Evolutionary conservation across 1,140 invertebrate genomes (phyloP), one percentile per base, ranked within the genome.

Genomic region (Drosophila sproati): DNA sequence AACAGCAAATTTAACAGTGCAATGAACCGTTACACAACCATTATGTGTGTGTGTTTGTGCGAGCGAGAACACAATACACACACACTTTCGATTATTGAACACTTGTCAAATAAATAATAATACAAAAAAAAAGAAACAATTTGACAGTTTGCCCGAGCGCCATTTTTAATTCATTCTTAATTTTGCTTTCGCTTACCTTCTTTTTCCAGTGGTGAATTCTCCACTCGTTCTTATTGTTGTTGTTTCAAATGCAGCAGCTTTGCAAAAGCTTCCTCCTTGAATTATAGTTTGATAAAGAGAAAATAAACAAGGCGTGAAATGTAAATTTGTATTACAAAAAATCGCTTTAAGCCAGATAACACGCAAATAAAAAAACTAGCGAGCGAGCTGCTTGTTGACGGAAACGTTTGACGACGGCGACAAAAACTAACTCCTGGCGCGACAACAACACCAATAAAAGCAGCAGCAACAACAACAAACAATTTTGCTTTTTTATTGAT

Each of bases 81-180:
- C 10, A 37, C 35, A 89, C 83, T 87, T 83, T 88, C 85, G 80
- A 83, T 80, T 88, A 74, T 89, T 88, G 77, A 87, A 89, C 20
- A 20, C 80, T 82, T 87, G 83, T 83, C 73, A 80, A 69, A 71
- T 54, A 32, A 20, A 20, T 43, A 4, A n/a, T n/a, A 5, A 10
- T 41, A 10, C 39, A 41, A n/a, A 43, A 43, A 43, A n/a, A 43
- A 43, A n/a, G 1, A 20, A 20, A 20, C 20, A 20, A 1, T 2
- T 43, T 10, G 59, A 37, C 43, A 50, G 67, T 45, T 77, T 20
- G 20, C 52, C 39, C 54, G 52, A 60, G 63, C 77, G 66, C 59
- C 59, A 48, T 64, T 64, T 57, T 8, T 52, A 32, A 31, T 68
- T 61, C 5, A 54, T 37, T 35, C 41, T 45, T 45, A 4, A 62